These are phyloP conservation scores for Cordylochernes scorpioides DNA, from an alignment of 2,888 invertebrate genomes.

Conservation along the genomic window DNA sequence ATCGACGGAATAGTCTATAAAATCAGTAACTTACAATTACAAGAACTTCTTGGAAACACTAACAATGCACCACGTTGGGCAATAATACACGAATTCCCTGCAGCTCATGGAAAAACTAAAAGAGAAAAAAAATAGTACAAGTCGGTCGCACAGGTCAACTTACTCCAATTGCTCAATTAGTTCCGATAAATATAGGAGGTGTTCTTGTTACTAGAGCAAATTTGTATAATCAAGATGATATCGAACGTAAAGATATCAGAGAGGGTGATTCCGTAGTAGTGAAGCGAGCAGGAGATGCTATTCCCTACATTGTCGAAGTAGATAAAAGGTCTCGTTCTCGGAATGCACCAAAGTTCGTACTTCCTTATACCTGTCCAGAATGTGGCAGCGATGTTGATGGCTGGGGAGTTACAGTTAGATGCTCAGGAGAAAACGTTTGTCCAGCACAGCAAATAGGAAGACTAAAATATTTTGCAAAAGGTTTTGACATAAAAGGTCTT, in stretches of 20 bases:
- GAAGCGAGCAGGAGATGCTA: not conserved
- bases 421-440: not conserved
- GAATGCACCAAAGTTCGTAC: constrained; percentile 1
- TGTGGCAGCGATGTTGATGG: constrained; percentile 1
- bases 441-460: constrained; percentile 1
- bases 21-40: not conserved
- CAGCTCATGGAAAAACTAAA: constrained; percentile 1
- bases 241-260: constrained; percentile 1
- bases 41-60: not conserved
- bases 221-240: not conserved
- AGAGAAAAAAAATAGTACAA: not conserved
- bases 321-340: not conserved
- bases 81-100: constrained; percentile 1
- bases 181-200: not conserved
- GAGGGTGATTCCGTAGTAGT: not conserved
- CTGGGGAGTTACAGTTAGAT: not conserved
- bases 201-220: not conserved
- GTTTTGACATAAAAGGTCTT: not conserved
- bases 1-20: not conserved
- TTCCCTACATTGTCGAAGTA: not conserved
- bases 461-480: constrained; percentile 1
- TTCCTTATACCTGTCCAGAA: constrained; percentile 1
- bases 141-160: not conserved
- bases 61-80: not conserved
- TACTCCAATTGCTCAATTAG: constrained; percentile 1